phyloP scores from a whole-genome alignment of 2,888 invertebrate genomes.

The Lepidocyrtoides sp. region DNA sequence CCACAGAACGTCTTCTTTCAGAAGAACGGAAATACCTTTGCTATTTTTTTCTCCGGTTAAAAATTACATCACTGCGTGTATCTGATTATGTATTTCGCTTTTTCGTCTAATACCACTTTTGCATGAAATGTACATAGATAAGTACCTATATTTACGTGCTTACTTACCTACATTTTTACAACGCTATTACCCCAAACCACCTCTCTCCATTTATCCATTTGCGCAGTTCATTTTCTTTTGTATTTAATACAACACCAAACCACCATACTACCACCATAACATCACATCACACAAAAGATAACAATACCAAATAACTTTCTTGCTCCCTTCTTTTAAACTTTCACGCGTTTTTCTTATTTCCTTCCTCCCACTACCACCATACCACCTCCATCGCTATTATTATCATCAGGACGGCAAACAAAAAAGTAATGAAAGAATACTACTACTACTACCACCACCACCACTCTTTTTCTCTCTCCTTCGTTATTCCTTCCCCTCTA shows the following conservation, averaged over 20 bases:
- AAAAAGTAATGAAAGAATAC: slow-evolving; percentile 11
- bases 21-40: background rate
- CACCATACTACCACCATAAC: too few species aligned
- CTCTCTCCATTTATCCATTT: slow-evolving; percentile 5
- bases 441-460: background rate
- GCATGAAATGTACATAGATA: background rate
- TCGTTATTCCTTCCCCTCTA: background rate
- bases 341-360: background rate
- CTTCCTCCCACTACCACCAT: background rate
- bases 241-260: background rate
- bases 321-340: slow-evolving; percentile 17
- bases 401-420: background rate
- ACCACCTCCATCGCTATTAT: too few species aligned
- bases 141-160: background rate
- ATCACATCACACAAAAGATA: slow-evolving; percentile 32
- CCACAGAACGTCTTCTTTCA: background rate
- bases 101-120: background rate
- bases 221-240: slow-evolving; percentile 9
- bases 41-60: background rate
- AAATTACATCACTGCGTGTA: slow-evolving; percentile 25
- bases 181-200: too few species aligned
- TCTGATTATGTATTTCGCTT: slow-evolving; percentile 1
- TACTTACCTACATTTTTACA: background rate
- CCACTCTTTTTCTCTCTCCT: background rate
- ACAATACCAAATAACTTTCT: slow-evolving; percentile 20